Evolutionary conservation across 2,888 invertebrate genomes (phyloP).

Genomic region (Plagodis pulveraria): DNA sequence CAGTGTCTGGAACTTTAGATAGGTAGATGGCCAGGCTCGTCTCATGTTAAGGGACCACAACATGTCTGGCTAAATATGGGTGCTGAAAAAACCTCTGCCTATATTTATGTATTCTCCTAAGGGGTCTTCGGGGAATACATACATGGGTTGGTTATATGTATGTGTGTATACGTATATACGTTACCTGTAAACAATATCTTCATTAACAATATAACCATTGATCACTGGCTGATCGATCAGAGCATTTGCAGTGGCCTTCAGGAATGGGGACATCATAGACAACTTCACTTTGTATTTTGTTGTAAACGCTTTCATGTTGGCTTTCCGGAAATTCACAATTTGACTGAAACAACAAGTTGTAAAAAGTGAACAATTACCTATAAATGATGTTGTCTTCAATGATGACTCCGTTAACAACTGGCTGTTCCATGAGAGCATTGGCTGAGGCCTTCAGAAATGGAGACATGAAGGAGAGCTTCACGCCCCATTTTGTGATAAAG

Average conservation of each 20-base stretch:
- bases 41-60: too few relatives aligned
- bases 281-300: slow-evolving; percentile 98
- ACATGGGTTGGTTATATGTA: too few relatives aligned
- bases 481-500: slow-evolving; percentile 97
- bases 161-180: too few relatives aligned
- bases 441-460: slow-evolving; percentile 98
- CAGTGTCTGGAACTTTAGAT: too few relatives aligned
- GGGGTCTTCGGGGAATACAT: too few relatives aligned
- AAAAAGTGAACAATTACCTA: slow-evolving; percentile 18
- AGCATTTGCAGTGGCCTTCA: slow-evolving; percentile 98
- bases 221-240: slow-evolving; percentile 98
- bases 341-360: slow-evolving; percentile 77
- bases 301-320: slow-evolving; percentile 93
- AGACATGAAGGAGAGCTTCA: slow-evolving; percentile 99
- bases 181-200: slow-evolving; percentile 88
- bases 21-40: too few relatives aligned
- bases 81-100: too few relatives aligned
- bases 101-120: too few relatives aligned
- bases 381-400: slow-evolving; percentile 83
- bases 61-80: too few relatives aligned
- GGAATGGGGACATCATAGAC: slow-evolving; percentile 99
- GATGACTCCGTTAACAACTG: slow-evolving; percentile 98
- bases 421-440: slow-evolving; percentile 97
- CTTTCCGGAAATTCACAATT: slow-evolving; percentile 96
- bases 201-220: slow-evolving; percentile 97